Conservation (phyloP, 92 coral and sea anemone species). For the Porites lobata region DNA sequence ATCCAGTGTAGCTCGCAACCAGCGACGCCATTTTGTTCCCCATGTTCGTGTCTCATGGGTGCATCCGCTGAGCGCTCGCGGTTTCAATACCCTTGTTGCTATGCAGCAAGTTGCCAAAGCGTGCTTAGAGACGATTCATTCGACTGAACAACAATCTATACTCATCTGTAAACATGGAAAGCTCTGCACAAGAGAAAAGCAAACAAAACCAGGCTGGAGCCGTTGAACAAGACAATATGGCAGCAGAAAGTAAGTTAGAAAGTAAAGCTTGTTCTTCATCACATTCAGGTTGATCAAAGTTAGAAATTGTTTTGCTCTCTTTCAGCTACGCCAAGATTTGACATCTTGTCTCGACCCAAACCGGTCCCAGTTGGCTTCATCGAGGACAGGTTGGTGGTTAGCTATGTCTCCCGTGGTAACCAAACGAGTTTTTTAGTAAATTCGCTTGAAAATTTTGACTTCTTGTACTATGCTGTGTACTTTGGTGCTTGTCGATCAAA, state of each 20-base stretch:
- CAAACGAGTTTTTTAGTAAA: neutral
- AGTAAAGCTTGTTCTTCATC: neutral
- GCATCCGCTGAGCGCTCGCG: slow-evolving; percentile 5
- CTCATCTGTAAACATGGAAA: slow-evolving; percentile 42
- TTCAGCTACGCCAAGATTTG: slow-evolving; percentile 74
- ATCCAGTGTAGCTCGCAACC: slow-evolving; percentile 53
- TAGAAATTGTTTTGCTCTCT: neutral
- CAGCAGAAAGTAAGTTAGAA: slow-evolving; percentile 38
- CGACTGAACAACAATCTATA: slow-evolving; percentile 17
- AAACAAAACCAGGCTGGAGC: slow-evolving; percentile 57
- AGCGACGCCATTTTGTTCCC: slow-evolving; percentile 80
- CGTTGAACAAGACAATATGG: slow-evolving; percentile 50
- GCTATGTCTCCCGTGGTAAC: neutral
- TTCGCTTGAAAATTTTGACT: neutral
- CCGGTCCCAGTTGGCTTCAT: slow-evolving; percentile 90
- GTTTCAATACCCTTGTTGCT: slow-evolving; percentile 61
- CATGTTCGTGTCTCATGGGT: slow-evolving; percentile 39
- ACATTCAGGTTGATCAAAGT: neutral
- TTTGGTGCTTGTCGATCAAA: neutral
- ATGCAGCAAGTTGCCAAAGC: slow-evolving; percentile 64
- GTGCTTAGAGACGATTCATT: slow-evolving; percentile 79
- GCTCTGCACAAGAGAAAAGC: slow-evolving; percentile 75
- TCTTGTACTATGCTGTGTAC: neutral
- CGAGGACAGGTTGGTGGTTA: slow-evolving; percentile 85
- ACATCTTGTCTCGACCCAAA: slow-evolving; percentile 76